A percentile compares a stretch with the other conserved stretches of the same genome.
These are phyloP conservation scores for Python bivittatus DNA, from an alignment of 2,113 vertebrate species.

Conservation along the genomic window DNA sequence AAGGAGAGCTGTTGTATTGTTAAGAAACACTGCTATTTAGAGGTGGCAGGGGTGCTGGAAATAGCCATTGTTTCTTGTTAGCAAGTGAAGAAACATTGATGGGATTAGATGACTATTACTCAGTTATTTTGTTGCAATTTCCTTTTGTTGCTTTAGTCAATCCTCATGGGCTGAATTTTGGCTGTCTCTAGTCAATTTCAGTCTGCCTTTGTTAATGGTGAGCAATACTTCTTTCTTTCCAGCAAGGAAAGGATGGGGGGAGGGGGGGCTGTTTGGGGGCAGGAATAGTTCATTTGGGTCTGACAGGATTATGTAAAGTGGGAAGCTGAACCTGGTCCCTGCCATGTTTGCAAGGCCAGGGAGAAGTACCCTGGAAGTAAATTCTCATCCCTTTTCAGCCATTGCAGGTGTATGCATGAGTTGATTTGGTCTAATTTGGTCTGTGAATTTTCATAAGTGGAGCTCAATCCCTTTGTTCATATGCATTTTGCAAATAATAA, in stretches of 20 bases:
- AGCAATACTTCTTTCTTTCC: not conserved
- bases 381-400: not conserved
- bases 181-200: not conserved
- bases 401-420: not conserved
- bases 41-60: not conserved
- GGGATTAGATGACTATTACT: not conserved
- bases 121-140: not conserved
- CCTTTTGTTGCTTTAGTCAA: not conserved
- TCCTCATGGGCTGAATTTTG: not conserved
- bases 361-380: not conserved
- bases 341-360: not conserved
- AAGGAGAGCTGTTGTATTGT: not conserved
- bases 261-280: not conserved
- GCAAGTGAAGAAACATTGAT: not conserved
- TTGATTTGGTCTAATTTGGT: not conserved
- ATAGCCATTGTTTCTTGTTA: not conserved
- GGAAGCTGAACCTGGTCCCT: not conserved
- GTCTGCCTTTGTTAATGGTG: not conserved
- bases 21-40: not conserved
- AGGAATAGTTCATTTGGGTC: not conserved
- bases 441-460: not conserved
- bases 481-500: not conserved
- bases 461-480: not conserved
- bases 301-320: not conserved
- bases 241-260: not conserved